These are phyloP conservation scores for Opisthograptis luteolata DNA, from an alignment of 2,888 invertebrate genomes.

Conservation along the genomic window DNA sequence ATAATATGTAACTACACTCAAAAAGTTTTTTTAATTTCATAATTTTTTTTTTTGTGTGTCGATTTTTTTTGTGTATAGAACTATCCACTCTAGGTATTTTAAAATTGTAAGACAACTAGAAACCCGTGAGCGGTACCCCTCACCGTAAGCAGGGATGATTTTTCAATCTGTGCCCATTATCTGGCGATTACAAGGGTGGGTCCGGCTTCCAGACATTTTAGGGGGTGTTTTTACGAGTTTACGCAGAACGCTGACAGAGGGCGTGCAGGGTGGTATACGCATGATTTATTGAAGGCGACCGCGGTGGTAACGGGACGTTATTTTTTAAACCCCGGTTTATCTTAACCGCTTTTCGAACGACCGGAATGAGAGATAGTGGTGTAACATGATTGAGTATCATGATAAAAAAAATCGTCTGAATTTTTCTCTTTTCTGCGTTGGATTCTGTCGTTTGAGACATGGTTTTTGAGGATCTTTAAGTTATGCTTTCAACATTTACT, in stretches of 20 bases:
- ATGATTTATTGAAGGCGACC: conserved; percentile 72
- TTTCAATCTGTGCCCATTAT: conserved; percentile 80
- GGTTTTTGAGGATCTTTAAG: not conserved
- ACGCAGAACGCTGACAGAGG: conserved; percentile 56
- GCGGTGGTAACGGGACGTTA: conserved; percentile 58
- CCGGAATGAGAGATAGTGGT: conserved; percentile 33
- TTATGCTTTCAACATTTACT: too few species aligned
- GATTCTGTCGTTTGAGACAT: not conserved
- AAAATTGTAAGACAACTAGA: conserved; percentile 33
- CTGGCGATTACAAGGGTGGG: conserved; percentile 80
- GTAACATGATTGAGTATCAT: conserved; percentile 23
- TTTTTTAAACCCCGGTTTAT: conserved; percentile 70
- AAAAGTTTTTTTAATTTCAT: too few species aligned
- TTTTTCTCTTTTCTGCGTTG: not conserved
- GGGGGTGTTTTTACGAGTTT: conserved; percentile 68
- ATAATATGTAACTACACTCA: too few species aligned
- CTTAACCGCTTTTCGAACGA: conserved; percentile 67
- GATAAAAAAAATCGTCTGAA: conserved; percentile 14
- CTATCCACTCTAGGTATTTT: too few species aligned
- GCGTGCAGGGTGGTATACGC: conserved; percentile 55
- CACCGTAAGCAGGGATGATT: conserved; percentile 73
- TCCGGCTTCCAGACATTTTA: conserved; percentile 64
- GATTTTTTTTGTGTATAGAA: too few species aligned
- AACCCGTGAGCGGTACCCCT: conserved; percentile 51
- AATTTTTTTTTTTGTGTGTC: too few species aligned